Evolutionary conservation across 2,797 vertebrate species (phyloP).

Genomic region (Pseudomugil gertrudae): DNA sequence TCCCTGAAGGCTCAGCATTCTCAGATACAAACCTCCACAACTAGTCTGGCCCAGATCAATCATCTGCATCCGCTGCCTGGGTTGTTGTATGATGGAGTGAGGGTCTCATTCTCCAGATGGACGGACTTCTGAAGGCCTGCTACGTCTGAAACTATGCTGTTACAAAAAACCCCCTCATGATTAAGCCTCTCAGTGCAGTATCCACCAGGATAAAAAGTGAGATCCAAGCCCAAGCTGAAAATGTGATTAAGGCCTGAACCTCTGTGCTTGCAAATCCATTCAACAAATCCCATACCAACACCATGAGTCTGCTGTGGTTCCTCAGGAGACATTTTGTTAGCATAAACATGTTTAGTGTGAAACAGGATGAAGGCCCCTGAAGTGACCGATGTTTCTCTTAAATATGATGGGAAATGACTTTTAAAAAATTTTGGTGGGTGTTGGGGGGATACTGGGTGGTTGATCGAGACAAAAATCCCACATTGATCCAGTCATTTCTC

Average conservation of each 20-base stretch:
- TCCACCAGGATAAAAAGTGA: constrained; percentile 62
- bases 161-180: constrained; percentile 50
- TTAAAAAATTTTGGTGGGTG: constrained; percentile 17
- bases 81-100: constrained; percentile 6
- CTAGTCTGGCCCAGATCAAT: constrained; percentile 11
- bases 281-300: constrained; percentile 56
- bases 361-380: constrained; percentile 67
- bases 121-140: constrained; percentile 27
- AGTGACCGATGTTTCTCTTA: constrained; percentile 79
- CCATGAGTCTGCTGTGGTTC: constrained; percentile 57
- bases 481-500: constrained; percentile 38
- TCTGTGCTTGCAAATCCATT: constrained; percentile 57
- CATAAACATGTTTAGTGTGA: constrained; percentile 81
- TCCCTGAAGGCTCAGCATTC: constrained; percentile 21
- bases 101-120: constrained; percentile 37
- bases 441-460: constrained; percentile 12
- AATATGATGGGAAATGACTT: constrained; percentile 55
- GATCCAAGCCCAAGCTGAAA: constrained; percentile 63
- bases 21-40: constrained; percentile 17
- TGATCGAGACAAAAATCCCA: constrained; percentile 55
- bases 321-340: constrained; percentile 75
- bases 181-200: constrained; percentile 52
- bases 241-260: constrained; percentile 73
- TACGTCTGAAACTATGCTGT: constrained; percentile 29
- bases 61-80: constrained; percentile 28